Evolutionary conservation across 2,797 vertebrate species (phyloP), one percentile per base, ranked within the genome.

Genomic region (Gymnoscopelus microlampas): DNA sequence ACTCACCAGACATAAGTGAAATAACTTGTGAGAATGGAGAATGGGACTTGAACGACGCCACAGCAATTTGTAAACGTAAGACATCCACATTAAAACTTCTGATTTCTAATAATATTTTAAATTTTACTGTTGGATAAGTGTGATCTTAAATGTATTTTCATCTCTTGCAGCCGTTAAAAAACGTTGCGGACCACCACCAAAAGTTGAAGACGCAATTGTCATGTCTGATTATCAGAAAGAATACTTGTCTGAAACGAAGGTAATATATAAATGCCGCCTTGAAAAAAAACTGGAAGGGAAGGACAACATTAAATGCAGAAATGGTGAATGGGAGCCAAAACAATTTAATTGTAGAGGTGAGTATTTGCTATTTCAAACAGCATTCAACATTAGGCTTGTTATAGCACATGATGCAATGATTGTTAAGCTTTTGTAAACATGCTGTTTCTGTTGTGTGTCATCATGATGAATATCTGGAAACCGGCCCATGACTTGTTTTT

Each of bases 1-100:
- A 0, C 0, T 0, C n/a, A 44, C 9, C 50, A 0, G 19, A 15
- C 4, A 0, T 0, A 4, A 0, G 0, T 0, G 0, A 0, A 0
- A 32, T 90, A 2, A 59, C 0, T 4, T 92, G 91, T 70, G 0
- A 0, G 0, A 0, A 11, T 0, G 91, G 88, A 55, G 1, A 11
- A 0, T 92, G 89, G 91, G 0, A 44, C 11, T 11, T 10, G 9
- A 0, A 4, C 0, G 19, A 2, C 24, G 0, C 63, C 2, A 2
- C 57, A 7, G 0, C 0, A 0, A 59, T 85, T 32, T 92, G 90
- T 53, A 0, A 0, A 71, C 7, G 87, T 91, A 63, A 90, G 87
- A 80, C 23, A 24, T 26, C 10, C 44, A 32, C 23, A 0, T 61
- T 0, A 14, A 1, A 47, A 32, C 51, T 66, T 3, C 1, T 32